Evolutionary conservation across 53 echinoderm and acorn worm genomes (phyloP).

Genomic region (Mesocentrotus franciscanus): DNA sequence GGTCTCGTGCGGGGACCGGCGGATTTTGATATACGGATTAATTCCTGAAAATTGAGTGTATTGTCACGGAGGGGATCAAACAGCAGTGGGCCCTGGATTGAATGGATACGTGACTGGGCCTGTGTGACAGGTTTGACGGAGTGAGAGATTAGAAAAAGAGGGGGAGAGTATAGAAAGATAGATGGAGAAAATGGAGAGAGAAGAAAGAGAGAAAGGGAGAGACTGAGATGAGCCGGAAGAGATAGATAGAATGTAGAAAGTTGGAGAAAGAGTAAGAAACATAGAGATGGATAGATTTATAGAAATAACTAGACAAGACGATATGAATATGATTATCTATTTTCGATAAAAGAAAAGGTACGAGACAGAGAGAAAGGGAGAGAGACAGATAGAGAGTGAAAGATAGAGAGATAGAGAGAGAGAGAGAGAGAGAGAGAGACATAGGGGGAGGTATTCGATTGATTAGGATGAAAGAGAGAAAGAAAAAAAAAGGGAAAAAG

Average conservation of each 20-base stretch:
- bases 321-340: no score
- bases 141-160: constrained; percentile 23
- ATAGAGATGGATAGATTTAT: no score
- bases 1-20: constrained; percentile 14
- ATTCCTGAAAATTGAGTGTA: constrained; percentile 67
- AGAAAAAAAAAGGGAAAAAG: background rate
- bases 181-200: background rate
- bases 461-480: no score
- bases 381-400: background rate
- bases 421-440: background rate
- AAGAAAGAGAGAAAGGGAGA: constrained; percentile 12
- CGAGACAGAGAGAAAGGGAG: background rate
- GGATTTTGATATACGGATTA: constrained; percentile 68
- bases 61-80: constrained; percentile 59
- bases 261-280: background rate
- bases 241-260: background rate
- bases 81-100: constrained; percentile 7
- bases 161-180: background rate
- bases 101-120: constrained; percentile 36
- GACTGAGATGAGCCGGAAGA: background rate
- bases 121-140: constrained; percentile 8
- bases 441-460: background rate
- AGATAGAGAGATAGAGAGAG: background rate
- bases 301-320: no score
- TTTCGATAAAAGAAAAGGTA: no score